Evolutionary conservation across 53 echinoderm and acorn worm genomes (phyloP), one percentile per base, ranked within the genome.

Genomic region (Paelopatides confundens): DNA sequence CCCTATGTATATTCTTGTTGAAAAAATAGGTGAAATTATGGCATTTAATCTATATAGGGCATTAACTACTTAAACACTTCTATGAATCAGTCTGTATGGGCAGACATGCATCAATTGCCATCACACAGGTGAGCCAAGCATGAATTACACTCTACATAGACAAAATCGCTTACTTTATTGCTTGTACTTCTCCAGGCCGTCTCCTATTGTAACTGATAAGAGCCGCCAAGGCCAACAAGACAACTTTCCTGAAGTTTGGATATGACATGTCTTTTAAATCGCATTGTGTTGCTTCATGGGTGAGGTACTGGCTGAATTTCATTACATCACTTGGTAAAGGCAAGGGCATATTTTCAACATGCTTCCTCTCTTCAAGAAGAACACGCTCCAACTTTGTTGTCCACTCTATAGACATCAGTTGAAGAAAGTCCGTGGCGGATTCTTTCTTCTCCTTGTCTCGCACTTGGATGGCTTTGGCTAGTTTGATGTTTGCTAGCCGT

Each of bases 311-410:
- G 32, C 77, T 62, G 35, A 89, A 86, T 62, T 85, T 85, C 40
- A 76, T 51, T 5, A 89, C 85, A 65, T 92, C 89, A 31, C 63
- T 65, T 31, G 89, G 92, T 26, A 92, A 69, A 81, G 92, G 92
- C 62, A 89, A 23, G 18, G 88, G 86, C 32, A 65, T 76, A 18
- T 77, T 63, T 32, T 77, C 74, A 53, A 48, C 85, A 33, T 71
- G 65, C 51, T 38, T 63, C 31, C 89, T 85, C 46, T 85, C 79
- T 31, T 36, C 88, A 32, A 92, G 88, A 34, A 85, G 13, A 66
- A 89, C 86, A 36, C 87, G 70, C 54, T 86, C 86, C 64, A 93
- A 36, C 85, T 93, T 90, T 62, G 90, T 93, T 50, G 90, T 82
- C 87, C 90, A 90, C 66, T 90, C 50, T 30, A 93, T 35, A 14